Conservation (phyloP, 1,140 invertebrate genomes). For the Mamestra configurata region DNA sequence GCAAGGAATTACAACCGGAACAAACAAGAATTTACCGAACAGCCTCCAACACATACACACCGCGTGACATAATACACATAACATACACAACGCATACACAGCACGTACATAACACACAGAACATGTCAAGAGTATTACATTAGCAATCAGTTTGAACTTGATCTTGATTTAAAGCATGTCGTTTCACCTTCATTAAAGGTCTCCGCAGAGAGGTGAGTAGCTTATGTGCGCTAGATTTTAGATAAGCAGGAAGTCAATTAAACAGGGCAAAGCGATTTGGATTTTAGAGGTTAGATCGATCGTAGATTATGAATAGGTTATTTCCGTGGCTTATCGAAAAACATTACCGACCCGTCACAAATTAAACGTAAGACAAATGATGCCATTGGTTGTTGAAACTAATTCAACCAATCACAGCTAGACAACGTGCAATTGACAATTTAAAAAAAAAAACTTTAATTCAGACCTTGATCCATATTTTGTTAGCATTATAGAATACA, state of each 20-base stretch:
- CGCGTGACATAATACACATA: not conserved
- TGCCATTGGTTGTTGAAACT: no score
- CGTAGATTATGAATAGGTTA: no score
- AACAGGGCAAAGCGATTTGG: not conserved
- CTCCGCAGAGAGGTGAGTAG: not conserved
- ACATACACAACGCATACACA: not conserved
- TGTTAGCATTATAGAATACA: no score
- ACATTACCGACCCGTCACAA: no score
- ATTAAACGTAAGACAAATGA: no score
- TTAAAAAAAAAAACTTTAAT: no score
- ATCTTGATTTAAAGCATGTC: constrained; percentile 9
- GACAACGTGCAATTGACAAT: no score
- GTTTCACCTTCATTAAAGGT: constrained; percentile 1
- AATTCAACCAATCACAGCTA: no score
- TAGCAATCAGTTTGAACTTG: constrained; percentile 1
- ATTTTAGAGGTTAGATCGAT: not conserved
- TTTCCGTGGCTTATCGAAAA: no score
- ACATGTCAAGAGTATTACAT: not conserved
- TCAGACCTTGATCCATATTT: no score
- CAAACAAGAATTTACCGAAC: not conserved
- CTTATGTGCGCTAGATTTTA: constrained; percentile 2
- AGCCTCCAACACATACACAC: not conserved
- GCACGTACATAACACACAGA: not conserved
- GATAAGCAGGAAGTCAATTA: constrained; percentile 4
- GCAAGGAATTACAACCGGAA: not conserved